These are phyloP conservation scores for Cyphomyrus discorhynchus DNA, from an alignment of 2,113 vertebrate genomes.

Conservation along the genomic window DNA sequence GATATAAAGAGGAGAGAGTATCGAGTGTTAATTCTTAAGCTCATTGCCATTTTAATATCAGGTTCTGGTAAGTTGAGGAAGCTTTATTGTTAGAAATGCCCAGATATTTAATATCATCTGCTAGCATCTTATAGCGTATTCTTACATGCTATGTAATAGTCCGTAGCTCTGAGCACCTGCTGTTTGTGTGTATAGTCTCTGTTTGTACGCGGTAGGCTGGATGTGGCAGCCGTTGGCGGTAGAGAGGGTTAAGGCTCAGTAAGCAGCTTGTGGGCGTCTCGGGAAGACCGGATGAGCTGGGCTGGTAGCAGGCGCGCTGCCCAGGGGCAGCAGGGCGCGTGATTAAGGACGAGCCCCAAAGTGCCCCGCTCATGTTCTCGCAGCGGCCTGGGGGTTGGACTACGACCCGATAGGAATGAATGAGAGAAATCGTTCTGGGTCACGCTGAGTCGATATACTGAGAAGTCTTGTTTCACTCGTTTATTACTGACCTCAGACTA, in stretches of 20 bases:
- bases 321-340: background rate
- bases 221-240: background rate
- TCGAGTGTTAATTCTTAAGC: background rate
- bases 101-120: background rate
- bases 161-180: background rate
- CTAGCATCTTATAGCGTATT: background rate
- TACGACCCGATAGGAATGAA: background rate
- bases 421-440: background rate
- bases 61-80: background rate
- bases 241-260: slow-evolving; percentile 11
- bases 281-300: background rate
- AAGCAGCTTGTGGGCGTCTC: slow-evolving; percentile 8
- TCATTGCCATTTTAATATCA: background rate
- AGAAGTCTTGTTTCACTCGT: background rate
- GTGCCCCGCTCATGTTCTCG: background rate
- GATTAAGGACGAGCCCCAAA: background rate
- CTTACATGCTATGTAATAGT: background rate
- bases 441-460: background rate
- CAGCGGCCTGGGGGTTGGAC: background rate
- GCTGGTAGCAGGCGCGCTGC: background rate
- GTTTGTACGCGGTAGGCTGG: background rate
- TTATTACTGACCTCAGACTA: background rate
- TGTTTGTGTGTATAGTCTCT: background rate
- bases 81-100: background rate
- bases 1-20: background rate